Evolutionary conservation across 2,113 vertebrate genomes (phyloP).

Genomic region (Nerophis ophidion): DNA sequence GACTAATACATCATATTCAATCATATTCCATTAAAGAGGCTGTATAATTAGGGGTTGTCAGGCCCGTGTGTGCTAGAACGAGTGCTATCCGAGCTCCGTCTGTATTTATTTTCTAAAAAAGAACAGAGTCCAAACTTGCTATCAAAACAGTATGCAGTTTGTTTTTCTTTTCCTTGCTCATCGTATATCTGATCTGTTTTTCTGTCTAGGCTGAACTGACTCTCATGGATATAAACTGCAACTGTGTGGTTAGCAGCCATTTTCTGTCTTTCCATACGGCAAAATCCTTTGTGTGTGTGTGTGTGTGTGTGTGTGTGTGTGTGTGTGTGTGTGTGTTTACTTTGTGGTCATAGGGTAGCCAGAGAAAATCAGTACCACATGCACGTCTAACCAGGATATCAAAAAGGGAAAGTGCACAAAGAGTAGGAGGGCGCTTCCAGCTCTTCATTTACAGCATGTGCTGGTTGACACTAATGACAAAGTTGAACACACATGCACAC

Average conservation of each 20-base stretch:
- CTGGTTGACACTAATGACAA: not conserved
- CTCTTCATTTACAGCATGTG: not conserved
- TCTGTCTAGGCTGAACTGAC: conserved; percentile 4
- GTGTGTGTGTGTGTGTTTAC: too few relatives aligned
- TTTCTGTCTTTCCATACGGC: conserved; percentile 34
- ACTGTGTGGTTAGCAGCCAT: conserved; percentile 34
- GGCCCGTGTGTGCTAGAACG: too few relatives aligned
- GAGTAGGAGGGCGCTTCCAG: not conserved
- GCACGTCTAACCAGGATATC: not conserved
- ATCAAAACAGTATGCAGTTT: conserved; percentile 6
- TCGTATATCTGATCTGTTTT: conserved; percentile 1
- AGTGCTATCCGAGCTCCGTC: not conserved
- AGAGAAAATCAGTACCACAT: conserved; percentile 7
- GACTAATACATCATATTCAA: too few relatives aligned
- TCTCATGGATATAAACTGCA: conserved; percentile 26
- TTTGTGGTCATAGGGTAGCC: not conserved
- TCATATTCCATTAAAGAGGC: too few relatives aligned
- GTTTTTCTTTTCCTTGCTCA: conserved; percentile 1
- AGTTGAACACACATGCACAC: not conserved
- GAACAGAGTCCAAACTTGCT: not conserved
- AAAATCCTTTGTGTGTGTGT: conserved; percentile 14
- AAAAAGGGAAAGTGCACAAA: not conserved
- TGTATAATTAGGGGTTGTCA: not conserved
- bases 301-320: conserved; percentile 10
- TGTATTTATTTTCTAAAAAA: conserved; percentile 5